These are phyloP conservation scores for Lochmaea crataegi DNA, from an alignment of 2,888 invertebrate genomes.

Conservation along the genomic window DNA sequence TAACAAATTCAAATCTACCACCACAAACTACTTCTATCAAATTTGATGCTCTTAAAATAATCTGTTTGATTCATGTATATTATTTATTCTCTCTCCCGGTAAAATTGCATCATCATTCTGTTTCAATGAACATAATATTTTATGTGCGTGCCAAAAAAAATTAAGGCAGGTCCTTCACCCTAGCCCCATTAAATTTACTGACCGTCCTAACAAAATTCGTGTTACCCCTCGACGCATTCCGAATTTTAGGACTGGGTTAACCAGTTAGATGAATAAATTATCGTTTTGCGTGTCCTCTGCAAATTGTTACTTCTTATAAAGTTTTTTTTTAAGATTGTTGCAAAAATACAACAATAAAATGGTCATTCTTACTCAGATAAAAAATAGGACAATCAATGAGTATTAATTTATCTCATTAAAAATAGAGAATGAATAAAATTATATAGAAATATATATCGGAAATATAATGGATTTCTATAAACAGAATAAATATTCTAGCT, in stretches of 20 bases:
- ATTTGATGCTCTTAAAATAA: too few relatives aligned
- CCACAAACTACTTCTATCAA: too few relatives aligned
- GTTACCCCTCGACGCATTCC: constrained; percentile 20
- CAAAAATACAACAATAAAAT: not conserved
- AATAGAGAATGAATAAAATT: not conserved
- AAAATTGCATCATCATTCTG: not conserved
- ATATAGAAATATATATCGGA: not conserved
- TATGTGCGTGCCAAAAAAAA: constrained; percentile 27
- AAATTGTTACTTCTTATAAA: not conserved
- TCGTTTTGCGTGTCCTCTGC: constrained; percentile 16
- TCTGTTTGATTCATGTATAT: not conserved
- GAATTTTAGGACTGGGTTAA: constrained; percentile 22
- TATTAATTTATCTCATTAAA: not conserved
- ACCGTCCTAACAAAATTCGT: constrained; percentile 22
- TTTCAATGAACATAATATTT: too few relatives aligned
- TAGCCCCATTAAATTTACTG: constrained; percentile 17
- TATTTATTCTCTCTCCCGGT: not conserved
- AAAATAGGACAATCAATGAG: not conserved
- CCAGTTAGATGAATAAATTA: constrained; percentile 26
- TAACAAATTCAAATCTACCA: too few relatives aligned
- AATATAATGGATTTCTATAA: not conserved
- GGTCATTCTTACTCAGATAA: not conserved
- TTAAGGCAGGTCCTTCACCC: constrained; percentile 9
- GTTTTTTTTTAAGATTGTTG: not conserved
- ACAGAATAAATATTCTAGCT: constrained; percentile 6